These are phyloP conservation scores for Columbina picui DNA, from an alignment of 2,113 vertebrate species.

Conservation along the genomic window DNA sequence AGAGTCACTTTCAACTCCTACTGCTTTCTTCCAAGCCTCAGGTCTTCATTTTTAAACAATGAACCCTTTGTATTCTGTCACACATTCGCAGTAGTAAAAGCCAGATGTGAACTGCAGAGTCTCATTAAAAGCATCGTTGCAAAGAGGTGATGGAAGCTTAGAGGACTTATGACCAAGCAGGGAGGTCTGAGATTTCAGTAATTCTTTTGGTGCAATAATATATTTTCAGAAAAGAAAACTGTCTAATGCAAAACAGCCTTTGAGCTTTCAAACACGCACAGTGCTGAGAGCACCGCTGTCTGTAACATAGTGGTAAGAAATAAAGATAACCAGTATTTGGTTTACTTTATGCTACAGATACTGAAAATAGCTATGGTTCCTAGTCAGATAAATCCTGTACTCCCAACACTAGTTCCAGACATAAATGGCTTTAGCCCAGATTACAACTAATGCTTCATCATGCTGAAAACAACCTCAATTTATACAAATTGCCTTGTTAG, in stretches of 20 bases:
- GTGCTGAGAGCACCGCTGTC: neutral
- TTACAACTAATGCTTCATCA: neutral
- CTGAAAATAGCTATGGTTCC: neutral
- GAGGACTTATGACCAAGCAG: conserved; percentile 59
- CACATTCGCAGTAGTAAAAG: conserved; percentile 63
- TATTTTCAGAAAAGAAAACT: neutral
- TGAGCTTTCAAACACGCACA: neutral
- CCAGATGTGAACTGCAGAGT: conserved; percentile 68
- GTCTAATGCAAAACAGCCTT: conserved; percentile 10
- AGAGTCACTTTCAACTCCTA: conserved; percentile 61
- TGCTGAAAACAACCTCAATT: neutral
- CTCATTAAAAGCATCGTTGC: conserved; percentile 65
- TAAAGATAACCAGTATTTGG: neutral
- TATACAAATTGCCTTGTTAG: neutral
- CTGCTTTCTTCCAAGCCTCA: conserved; percentile 55
- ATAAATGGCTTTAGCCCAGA: neutral
- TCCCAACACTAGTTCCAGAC: neutral
- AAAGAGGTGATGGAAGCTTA: conserved; percentile 70
- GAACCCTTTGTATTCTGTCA: conserved; percentile 69
- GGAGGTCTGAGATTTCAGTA: conserved; percentile 61
- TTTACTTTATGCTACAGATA: neutral
- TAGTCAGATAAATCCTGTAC: neutral
- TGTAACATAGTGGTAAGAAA: neutral
- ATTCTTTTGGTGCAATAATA: conserved; percentile 17
- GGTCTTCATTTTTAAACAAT: conserved; percentile 71